These are phyloP conservation scores for Agonum fuliginosum DNA, from an alignment of 2,888 invertebrate species.

Conservation along the genomic window DNA sequence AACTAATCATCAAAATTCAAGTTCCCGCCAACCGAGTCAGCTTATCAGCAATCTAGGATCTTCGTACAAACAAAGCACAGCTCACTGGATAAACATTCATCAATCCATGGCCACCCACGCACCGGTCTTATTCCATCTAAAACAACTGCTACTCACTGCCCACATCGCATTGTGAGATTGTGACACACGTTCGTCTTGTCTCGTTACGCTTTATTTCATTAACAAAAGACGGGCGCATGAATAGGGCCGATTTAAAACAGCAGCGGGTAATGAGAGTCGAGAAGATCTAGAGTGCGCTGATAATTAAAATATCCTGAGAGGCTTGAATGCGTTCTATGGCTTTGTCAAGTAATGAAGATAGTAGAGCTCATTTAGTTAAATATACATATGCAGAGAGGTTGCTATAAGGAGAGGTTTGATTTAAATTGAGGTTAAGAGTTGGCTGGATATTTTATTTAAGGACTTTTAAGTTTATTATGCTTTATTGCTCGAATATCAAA, in stretches of 20 bases:
- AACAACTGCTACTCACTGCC: constrained; percentile 33
- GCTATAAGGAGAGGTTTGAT: background rate
- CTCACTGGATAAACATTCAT: constrained; percentile 23
- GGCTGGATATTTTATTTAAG: background rate
- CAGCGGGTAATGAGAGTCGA: constrained; percentile 22
- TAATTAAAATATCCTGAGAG: constrained; percentile 37
- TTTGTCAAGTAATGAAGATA: constrained; percentile 18
- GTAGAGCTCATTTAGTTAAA: constrained; percentile 1
- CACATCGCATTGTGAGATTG: constrained; percentile 38
- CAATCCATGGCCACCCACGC: constrained; percentile 40
- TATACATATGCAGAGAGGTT: background rate
- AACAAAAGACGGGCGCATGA: constrained; percentile 52
- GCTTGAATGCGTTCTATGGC: constrained; percentile 6
- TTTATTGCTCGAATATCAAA: background rate
- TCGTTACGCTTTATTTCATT: constrained; percentile 41
- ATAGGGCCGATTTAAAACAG: constrained; percentile 43
- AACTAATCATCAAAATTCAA: too few relatives aligned
- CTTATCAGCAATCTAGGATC: background rate
- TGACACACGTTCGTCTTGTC: constrained; percentile 22
- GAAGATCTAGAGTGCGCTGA: constrained; percentile 11
- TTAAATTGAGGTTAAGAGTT: constrained; percentile 7
- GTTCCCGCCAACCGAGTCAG: background rate
- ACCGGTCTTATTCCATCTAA: background rate
- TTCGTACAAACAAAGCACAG: constrained; percentile 19
- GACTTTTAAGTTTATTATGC: background rate